These are phyloP conservation scores for Sitta carolinensis DNA, from an alignment of 2,797 vertebrate species.

Conservation along the genomic window DNA sequence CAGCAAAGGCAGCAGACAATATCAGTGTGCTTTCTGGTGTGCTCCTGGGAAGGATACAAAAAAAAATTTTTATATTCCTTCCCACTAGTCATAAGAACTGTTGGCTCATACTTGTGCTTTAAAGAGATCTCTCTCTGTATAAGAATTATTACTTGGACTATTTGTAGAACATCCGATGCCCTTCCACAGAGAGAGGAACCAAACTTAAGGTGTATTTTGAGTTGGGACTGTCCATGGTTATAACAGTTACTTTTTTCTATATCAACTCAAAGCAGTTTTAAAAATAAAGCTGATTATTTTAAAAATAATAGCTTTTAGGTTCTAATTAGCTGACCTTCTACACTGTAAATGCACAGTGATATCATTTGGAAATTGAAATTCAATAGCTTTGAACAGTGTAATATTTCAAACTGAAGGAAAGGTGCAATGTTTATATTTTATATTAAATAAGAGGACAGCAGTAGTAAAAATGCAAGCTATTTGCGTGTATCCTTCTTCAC, in stretches of 20 bases:
- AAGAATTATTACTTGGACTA: neutral
- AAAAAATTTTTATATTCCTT: neutral
- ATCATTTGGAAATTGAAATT: neutral
- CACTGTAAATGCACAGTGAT: neutral
- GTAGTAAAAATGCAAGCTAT: neutral
- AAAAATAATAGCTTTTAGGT: neutral
- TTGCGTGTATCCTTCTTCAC: neutral
- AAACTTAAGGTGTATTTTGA: neutral
- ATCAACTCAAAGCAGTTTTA: neutral
- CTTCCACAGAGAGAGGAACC: neutral
- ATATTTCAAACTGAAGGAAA: neutral
- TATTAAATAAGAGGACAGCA: neutral
- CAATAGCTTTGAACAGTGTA: neutral
- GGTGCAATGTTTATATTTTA: neutral
- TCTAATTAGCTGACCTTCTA: neutral
- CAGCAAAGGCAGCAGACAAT: neutral
- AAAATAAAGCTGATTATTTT: neutral
- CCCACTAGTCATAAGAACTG: no score
- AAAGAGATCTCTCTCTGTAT: neutral
- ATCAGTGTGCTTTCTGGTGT: neutral
- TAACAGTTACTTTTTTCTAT: neutral
- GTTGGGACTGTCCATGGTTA: neutral
- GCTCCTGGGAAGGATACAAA: neutral
- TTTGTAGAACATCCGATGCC: neutral
- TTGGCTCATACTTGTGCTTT: neutral